A percentile compares a stretch with the other conserved stretches of the same genome.
These are phyloP conservation scores for Maccullochella peelii DNA, from an alignment of 2,113 vertebrate species.

Conservation along the genomic window DNA sequence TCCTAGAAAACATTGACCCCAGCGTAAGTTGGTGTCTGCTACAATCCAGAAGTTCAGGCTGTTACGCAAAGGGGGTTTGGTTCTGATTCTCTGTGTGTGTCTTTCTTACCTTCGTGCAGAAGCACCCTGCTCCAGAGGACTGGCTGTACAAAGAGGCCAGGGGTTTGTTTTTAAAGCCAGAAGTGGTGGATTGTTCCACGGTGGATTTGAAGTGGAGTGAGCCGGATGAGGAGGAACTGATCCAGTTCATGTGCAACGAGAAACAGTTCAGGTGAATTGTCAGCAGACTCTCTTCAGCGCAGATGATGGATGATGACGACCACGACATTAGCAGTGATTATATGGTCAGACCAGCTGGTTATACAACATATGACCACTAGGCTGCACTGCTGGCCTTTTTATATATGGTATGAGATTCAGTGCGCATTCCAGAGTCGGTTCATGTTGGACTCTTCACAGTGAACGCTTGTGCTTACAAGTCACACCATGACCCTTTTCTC, in stretches of 20 bases:
- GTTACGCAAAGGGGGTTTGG: not conserved
- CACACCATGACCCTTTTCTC: no score
- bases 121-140: conserved; percentile 91
- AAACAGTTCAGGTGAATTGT: conserved; percentile 90
- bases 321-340: not conserved
- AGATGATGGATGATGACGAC: not conserved
- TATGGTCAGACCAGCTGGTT: not conserved
- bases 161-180: conserved; percentile 90
- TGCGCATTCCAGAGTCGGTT: not conserved
- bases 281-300: not conserved
- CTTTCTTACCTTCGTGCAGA: conserved; percentile 72
- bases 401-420: not conserved
- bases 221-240: conserved; percentile 89
- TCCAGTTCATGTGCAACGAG: conserved; percentile 92
- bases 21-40: conserved; percentile 69
- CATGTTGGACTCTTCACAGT: not conserved
- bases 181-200: conserved; percentile 87
- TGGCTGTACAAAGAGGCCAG: conserved; percentile 95
- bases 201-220: conserved; percentile 93
- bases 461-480: no score
- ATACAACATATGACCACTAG: conserved; percentile 33
- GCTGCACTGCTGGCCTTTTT: not conserved
- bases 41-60: not conserved
- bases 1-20: conserved; percentile 90
- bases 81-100: conserved; percentile 15